Evolutionary conservation across 2,888 invertebrate genomes (phyloP), one percentile per base, ranked within the genome.

Genomic region (Bimastos eiseni): DNA sequence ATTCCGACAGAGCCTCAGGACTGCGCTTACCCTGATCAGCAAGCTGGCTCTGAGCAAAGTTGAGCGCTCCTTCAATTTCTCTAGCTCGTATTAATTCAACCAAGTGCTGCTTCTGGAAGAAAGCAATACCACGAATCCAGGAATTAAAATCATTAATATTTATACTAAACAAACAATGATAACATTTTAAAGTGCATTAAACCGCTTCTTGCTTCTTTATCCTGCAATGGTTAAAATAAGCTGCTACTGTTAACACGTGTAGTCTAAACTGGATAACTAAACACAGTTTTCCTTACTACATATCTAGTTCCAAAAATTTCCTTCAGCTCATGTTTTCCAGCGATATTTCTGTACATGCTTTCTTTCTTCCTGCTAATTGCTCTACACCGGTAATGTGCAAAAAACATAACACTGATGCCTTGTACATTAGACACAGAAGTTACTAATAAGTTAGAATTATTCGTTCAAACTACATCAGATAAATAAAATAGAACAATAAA

Each of bases 11-110:
- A 34, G 49, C 33, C 21, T 89, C 89, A 21, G 49, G 41, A 49
- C 37, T 49, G 36, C 37, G 89, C 33, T 34, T 37, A n/a, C 89
- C 89, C n/a, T 44, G 89, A 41, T 38, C 89, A 21, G 89, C 89
- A 33, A 89, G 89, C 37, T 89, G 41, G 33, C 33, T 89, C 44
- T 89, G 89, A 89, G 89, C 89, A 89, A 36, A 89, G 33, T 41
- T 41, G 89, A 89, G 89, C 21, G 89, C 89, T 44, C 37, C 89
- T n/a, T 89, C 89, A 33, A 89, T 89, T 38, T 49, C 33, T 44
- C 37, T 33, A 6, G 89, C 37, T 44, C 44, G 37, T 44, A 89
- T 89, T 49, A 89, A 49, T 37, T 89, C 89, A 24, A 89, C 49
- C 89, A 89, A 37, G 37, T 89, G 89, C 49, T 89, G 89, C 30